Evolutionary conservation across 2,888 invertebrate genomes (phyloP).

Genomic region (Drymonia ruficornis): DNA sequence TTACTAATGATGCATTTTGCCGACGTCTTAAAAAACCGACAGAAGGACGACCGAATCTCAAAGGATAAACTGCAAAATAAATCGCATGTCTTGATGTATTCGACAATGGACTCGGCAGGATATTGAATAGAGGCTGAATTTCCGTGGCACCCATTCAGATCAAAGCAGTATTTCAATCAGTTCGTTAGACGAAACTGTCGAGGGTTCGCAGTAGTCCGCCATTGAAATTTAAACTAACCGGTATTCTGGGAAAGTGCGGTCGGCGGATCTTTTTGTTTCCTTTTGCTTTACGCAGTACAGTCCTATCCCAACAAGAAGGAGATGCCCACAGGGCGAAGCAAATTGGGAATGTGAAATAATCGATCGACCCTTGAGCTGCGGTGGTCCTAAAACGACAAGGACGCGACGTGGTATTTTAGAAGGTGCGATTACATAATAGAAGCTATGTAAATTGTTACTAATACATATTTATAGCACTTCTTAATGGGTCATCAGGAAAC

Average conservation of each 20-base stretch:
- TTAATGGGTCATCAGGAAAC: constrained; percentile 1
- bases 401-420: background rate
- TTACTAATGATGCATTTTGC: constrained; percentile 14
- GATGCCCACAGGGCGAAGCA: constrained; percentile 44
- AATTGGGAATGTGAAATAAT: constrained; percentile 41
- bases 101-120: constrained; percentile 26
- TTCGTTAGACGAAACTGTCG: constrained; percentile 76
- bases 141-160: constrained; percentile 45
- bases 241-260: constrained; percentile 65
- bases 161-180: constrained; percentile 78
- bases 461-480: background rate
- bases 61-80: constrained; percentile 38
- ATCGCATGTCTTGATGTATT: constrained; percentile 10
- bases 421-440: background rate
- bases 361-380: constrained; percentile 12
- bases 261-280: constrained; percentile 50
- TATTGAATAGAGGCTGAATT: constrained; percentile 34
- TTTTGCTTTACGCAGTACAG: constrained; percentile 44
- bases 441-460: too few species aligned
- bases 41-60: constrained; percentile 33
- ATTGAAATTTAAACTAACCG: constrained; percentile 81
- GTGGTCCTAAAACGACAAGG: constrained; percentile 20
- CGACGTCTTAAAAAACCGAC: constrained; percentile 22
- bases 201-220: constrained; percentile 71
- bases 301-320: constrained; percentile 65